Evolutionary conservation across 2,888 invertebrate genomes (phyloP).

Genomic region (Drosophila anomalata): DNA sequence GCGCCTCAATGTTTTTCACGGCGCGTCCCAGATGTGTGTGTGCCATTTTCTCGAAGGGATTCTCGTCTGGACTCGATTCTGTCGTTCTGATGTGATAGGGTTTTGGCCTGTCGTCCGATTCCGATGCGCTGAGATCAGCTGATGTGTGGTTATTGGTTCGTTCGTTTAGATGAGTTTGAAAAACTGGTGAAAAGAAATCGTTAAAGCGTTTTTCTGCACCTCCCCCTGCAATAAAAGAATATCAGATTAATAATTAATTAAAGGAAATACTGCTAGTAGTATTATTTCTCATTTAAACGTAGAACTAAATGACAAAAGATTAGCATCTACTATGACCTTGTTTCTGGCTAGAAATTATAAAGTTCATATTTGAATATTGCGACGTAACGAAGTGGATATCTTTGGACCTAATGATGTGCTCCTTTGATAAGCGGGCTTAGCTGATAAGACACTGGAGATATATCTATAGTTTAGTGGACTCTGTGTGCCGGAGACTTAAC

Average conservation of each 20-base stretch:
- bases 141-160: slow-evolving; percentile 27
- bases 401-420: slow-evolving; percentile 58
- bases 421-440: slow-evolving; percentile 55
- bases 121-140: slow-evolving; percentile 19
- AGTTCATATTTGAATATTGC: slow-evolving; percentile 32
- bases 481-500: slow-evolving; percentile 23
- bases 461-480: slow-evolving; percentile 59
- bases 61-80: slow-evolving; percentile 16
- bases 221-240: slow-evolving; percentile 81
- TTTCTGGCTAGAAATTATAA: slow-evolving; percentile 21
- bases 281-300: too few species aligned
- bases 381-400: slow-evolving; percentile 49
- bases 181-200: slow-evolving; percentile 75
- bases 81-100: slow-evolving; percentile 6
- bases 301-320: too few species aligned
- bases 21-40: slow-evolving; percentile 88
- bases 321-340: slow-evolving; percentile 2
- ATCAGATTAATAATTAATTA: background rate
- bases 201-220: slow-evolving; percentile 82
- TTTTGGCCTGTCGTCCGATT: slow-evolving; percentile 14
- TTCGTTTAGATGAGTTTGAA: slow-evolving; percentile 45
- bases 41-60: slow-evolving; percentile 75
- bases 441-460: slow-evolving; percentile 65
- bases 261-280: too few species aligned
- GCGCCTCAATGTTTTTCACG: slow-evolving; percentile 90